Evolutionary conservation across 2,888 invertebrate genomes (phyloP).

Genomic region (Steinernema scapterisci): DNA sequence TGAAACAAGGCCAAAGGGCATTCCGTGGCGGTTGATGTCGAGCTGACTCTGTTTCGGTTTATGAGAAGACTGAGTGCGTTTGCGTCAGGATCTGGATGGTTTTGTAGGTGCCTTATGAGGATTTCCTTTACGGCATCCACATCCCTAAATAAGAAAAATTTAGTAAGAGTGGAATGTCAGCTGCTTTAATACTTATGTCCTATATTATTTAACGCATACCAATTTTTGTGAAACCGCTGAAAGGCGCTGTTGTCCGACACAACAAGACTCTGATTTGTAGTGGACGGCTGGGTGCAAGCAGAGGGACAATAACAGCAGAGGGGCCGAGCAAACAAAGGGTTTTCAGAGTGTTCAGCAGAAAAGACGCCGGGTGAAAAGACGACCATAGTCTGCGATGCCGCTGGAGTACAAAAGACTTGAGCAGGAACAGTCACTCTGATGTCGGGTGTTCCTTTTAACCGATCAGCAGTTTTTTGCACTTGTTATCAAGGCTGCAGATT

Average conservation of each 20-base stretch:
- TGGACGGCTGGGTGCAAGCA: too few relatives aligned
- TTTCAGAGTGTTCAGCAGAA: too few relatives aligned
- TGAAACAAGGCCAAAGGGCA: slow-evolving; percentile 24
- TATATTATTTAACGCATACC: too few relatives aligned
- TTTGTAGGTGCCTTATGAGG: not conserved
- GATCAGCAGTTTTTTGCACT: slow-evolving; percentile 21
- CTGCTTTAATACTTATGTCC: too few relatives aligned
- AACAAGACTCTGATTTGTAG: too few relatives aligned
- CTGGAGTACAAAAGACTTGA: not conserved
- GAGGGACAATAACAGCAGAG: too few relatives aligned
- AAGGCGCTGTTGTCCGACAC: too few relatives aligned
- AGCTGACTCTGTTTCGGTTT: slow-evolving; percentile 10
- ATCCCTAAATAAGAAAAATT: not conserved
- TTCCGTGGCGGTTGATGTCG: slow-evolving; percentile 31
- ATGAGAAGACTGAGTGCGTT: slow-evolving; percentile 12
- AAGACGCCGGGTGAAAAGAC: too few relatives aligned
- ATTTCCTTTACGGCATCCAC: not conserved
- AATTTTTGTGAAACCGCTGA: too few relatives aligned
- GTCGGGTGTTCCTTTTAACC: slow-evolving; percentile 13
- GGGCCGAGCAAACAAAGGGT: too few relatives aligned
- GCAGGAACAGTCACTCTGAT: not conserved
- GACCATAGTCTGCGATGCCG: too few relatives aligned
- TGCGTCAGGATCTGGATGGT: slow-evolving; percentile 11
- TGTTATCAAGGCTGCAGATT: slow-evolving; percentile 29
- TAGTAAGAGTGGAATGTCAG: too few relatives aligned